phyloP scores from a whole-genome alignment of 37 sponge, comb jelly and placozoan genomes.

The Ephydatia muelleri region DNA sequence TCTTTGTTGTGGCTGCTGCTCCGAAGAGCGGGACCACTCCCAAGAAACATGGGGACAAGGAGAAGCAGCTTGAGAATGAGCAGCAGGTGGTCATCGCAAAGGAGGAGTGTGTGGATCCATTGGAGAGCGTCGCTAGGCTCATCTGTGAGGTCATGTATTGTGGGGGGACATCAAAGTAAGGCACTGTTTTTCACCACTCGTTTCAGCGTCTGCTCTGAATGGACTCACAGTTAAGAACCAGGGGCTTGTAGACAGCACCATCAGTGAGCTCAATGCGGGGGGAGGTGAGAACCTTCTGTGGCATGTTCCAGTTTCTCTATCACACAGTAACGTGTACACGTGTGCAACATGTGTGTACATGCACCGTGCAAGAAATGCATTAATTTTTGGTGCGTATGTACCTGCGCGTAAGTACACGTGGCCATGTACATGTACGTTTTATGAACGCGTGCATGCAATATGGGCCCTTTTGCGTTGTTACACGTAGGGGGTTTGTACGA shows the following conservation, averaged over 20 bases:
- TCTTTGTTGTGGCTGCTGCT: neutral
- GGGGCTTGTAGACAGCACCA: neutral
- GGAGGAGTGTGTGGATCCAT: neutral
- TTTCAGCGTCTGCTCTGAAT: neutral
- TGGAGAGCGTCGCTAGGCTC: neutral
- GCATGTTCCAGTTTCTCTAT: neutral
- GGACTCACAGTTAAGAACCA: conserved; percentile 10
- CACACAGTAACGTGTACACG: neutral
- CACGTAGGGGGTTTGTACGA: too few species aligned
- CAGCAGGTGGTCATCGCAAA: neutral
- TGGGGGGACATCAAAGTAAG: too few species aligned
- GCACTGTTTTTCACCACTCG: neutral
- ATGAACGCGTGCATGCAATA: neutral
- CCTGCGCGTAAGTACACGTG: too few species aligned
- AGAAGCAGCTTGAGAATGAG: neutral
- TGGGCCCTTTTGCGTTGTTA: too few species aligned
- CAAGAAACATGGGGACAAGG: neutral
- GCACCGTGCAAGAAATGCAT: neutral
- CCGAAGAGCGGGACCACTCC: neutral
- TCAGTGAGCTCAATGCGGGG: neutral
- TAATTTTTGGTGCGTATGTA: too few species aligned
- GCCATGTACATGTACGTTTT: neutral
- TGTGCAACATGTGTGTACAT: neutral
- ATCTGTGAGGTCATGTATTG: neutral
- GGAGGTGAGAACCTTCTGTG: neutral